Conservation (phyloP, 2,797 vertebrate genomes). For the Poecilia wingei region DNA sequence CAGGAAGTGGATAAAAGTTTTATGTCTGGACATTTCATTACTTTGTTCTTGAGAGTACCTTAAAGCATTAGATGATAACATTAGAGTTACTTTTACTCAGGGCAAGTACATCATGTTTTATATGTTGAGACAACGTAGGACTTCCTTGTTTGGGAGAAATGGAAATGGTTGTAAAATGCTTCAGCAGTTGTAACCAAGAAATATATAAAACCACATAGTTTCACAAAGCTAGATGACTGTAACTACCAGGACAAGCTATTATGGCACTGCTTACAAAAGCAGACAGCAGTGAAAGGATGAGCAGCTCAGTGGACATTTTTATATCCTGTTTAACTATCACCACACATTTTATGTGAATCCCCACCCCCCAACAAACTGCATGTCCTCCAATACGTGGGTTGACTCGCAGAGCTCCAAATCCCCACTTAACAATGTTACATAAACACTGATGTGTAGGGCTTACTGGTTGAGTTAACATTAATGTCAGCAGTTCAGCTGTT, state of each 20-base stretch:
- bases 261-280: neutral
- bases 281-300: neutral
- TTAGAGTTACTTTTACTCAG: neutral
- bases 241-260: neutral
- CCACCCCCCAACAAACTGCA: neutral
- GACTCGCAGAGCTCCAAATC: neutral
- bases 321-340: neutral
- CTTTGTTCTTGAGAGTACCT: neutral
- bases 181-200: neutral
- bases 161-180: neutral
- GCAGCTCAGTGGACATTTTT: neutral
- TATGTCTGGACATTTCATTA: neutral
- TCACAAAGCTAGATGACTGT: neutral
- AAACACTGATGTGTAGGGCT: neutral
- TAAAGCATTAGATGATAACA: neutral
- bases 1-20: neutral
- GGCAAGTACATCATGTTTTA: neutral
- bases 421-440: neutral
- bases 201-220: neutral
- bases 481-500: neutral
- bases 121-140: neutral
- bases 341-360: neutral
- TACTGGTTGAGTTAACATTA: neutral
- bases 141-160: neutral
- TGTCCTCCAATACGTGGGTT: neutral